These are phyloP conservation scores for Apaloderma vittatum DNA, from an alignment of 2,113 vertebrate genomes.

Conservation along the genomic window DNA sequence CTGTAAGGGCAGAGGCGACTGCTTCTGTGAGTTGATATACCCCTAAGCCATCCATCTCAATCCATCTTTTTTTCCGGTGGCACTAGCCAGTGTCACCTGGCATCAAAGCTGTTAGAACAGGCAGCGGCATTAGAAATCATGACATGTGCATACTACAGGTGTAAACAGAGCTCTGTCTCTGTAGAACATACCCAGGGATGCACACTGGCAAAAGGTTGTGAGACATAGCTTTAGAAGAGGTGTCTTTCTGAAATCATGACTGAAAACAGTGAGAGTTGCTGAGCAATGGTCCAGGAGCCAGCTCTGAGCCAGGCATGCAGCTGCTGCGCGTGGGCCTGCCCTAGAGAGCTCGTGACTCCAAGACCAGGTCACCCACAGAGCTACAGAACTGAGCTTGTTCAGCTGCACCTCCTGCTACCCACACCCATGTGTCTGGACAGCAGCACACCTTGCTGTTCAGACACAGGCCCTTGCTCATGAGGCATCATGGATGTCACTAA, in stretches of 20 bases:
- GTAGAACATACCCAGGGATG: neutral
- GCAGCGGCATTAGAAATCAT: neutral
- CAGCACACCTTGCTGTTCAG: neutral
- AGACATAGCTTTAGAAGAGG: fast-evolving
- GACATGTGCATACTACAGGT: neutral
- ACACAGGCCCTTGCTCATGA: fast-evolving
- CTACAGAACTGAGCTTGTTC: neutral
- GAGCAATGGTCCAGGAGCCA: neutral
- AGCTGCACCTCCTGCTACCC: neutral
- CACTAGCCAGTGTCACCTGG: neutral
- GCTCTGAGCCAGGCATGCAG: neutral
- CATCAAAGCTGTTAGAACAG: neutral
- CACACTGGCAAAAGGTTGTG: neutral
- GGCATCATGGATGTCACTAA: neutral
- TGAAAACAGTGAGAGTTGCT: neutral
- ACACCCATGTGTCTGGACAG: fast-evolving
- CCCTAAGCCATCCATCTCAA: fast-evolving
- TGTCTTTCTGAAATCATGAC: neutral
- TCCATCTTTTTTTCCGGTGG: neutral
- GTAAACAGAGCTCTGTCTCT: neutral
- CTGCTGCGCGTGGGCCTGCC: fast-evolving
- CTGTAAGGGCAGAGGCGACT: neutral
- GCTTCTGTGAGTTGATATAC: neutral
- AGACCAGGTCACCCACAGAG: neutral
- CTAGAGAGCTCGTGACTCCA: neutral